phyloP scores from a whole-genome alignment of 2,888 invertebrate genomes.

The Cylindroiulus punctatus region DNA sequence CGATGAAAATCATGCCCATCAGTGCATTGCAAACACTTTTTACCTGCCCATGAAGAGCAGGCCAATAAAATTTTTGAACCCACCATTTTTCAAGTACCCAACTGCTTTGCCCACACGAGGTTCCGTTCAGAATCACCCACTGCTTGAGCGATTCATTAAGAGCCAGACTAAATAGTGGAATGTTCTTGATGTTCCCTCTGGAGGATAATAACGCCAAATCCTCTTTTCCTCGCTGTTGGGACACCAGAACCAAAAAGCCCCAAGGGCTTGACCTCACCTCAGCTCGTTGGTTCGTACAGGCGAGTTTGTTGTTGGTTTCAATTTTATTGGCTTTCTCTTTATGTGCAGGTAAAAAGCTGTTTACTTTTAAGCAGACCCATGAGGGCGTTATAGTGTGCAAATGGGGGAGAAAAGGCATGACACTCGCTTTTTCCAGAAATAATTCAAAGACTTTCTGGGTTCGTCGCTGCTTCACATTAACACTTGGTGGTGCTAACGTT shows the following conservation, averaged over 20 bases:
- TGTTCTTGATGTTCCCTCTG: neutral
- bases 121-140: too few relatives aligned
- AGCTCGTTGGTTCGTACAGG: neutral
- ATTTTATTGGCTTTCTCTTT: constrained; percentile 30
- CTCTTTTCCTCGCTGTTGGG: neutral
- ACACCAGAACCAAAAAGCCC: neutral
- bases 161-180: neutral
- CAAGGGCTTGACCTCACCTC: neutral
- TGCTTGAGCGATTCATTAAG: too few relatives aligned
- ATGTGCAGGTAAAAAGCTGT: constrained; percentile 39
- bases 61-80: too few relatives aligned
- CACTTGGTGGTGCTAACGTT: neutral
- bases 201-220: neutral
- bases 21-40: too few relatives aligned
- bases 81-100: too few relatives aligned
- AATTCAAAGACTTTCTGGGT: constrained; percentile 23
- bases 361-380: constrained; percentile 9
- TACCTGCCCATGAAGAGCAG: too few relatives aligned
- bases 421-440: neutral
- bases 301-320: constrained; percentile 31
- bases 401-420: constrained; percentile 20
- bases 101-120: too few relatives aligned
- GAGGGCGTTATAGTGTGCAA: constrained; percentile 3
- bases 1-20: too few relatives aligned
- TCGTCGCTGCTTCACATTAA: constrained; percentile 11